Evolutionary conservation across 2,113 vertebrate species (phyloP).

Genomic region (Chrysochloris asiatica): DNA sequence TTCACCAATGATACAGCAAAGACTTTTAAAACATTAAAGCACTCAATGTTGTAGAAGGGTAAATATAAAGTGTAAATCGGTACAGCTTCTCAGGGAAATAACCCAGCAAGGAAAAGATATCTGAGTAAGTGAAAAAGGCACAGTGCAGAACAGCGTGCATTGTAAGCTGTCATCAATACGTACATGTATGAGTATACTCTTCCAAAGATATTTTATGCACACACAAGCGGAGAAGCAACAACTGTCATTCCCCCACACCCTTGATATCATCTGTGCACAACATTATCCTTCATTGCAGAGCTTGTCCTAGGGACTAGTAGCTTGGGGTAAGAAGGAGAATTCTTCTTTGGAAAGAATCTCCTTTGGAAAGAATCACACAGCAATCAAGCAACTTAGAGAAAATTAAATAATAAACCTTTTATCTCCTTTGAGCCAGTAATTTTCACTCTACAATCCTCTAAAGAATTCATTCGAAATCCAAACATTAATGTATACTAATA

Average conservation of each 20-base stretch:
- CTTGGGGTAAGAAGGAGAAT: background rate
- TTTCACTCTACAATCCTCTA: constrained; percentile 17
- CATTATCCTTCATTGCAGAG: background rate
- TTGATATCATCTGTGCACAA: background rate
- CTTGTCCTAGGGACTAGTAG: background rate
- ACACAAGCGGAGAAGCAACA: background rate
- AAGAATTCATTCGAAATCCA: constrained; percentile 15
- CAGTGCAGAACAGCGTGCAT: background rate
- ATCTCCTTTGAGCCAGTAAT: background rate
- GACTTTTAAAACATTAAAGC: background rate
- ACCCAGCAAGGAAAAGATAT: background rate
- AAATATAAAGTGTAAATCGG: background rate
- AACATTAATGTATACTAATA: background rate
- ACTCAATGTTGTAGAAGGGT: background rate
- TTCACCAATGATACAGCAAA: background rate
- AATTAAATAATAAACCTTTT: background rate
- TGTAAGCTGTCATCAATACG: background rate
- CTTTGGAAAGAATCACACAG: no score
- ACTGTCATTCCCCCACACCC: background rate
- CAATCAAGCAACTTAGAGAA: background rate
- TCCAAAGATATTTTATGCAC: background rate
- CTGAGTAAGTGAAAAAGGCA: background rate
- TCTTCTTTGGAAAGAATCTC: no score
- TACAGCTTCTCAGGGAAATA: background rate
- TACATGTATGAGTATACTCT: background rate